Evolutionary conservation across 2,113 vertebrate genomes (phyloP).

Genomic region (Todiramphus chloris): DNA sequence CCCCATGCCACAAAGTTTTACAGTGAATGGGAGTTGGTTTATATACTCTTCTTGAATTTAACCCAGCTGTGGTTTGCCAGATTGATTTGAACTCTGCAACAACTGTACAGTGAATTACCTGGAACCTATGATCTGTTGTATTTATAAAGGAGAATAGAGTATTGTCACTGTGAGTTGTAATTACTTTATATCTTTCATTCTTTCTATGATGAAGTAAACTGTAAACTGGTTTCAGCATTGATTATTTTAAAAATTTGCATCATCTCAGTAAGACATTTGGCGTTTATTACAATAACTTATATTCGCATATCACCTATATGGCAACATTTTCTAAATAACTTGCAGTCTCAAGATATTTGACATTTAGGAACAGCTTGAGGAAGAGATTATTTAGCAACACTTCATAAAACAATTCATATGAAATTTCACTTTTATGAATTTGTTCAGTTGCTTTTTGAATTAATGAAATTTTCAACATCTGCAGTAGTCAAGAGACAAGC

Average conservation of each 20-base stretch:
- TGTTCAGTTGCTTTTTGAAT: background rate
- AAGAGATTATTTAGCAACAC: background rate
- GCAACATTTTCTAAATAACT: background rate
- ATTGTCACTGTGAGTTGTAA: background rate
- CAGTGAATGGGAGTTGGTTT: background rate
- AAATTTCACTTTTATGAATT: background rate
- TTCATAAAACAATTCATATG: background rate
- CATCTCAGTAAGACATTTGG: background rate
- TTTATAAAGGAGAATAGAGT: background rate
- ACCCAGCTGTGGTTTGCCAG: background rate
- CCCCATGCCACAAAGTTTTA: background rate
- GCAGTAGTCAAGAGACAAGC: background rate
- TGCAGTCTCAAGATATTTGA: background rate
- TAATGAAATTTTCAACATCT: background rate
- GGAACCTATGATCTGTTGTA: background rate
- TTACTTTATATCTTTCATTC: background rate
- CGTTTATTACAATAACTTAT: background rate
- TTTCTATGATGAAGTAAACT: background rate
- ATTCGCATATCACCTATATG: background rate
- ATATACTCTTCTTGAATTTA: background rate
- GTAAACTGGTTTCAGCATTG: background rate
- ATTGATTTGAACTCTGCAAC: background rate
- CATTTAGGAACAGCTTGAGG: background rate
- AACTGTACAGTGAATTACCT: background rate
- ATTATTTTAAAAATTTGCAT: background rate